Evolutionary conservation across 2,888 invertebrate species (phyloP).

Genomic region (Ennomos quercinarius): DNA sequence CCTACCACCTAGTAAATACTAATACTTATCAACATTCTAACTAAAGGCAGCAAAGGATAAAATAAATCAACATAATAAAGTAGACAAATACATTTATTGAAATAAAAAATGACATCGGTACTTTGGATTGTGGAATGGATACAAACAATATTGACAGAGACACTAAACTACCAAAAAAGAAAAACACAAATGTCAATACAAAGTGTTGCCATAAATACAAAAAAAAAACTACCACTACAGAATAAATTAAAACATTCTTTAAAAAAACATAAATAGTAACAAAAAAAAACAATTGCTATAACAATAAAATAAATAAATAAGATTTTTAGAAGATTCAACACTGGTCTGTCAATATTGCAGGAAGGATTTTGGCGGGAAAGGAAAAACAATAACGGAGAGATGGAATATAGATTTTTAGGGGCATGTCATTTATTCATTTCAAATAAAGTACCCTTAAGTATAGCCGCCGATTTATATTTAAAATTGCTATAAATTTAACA

Average conservation of each 20-base stretch:
- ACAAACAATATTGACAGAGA: constrained; percentile 84
- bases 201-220: constrained; percentile 67
- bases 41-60: constrained; percentile 31
- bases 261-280: constrained; percentile 77
- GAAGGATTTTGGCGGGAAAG: constrained; percentile 49
- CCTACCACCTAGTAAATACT: too few relatives aligned
- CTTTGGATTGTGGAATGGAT: constrained; percentile 72
- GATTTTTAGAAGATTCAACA: constrained; percentile 79
- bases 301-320: constrained; percentile 81
- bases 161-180: constrained; percentile 73
- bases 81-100: constrained; percentile 82
- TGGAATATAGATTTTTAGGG: constrained; percentile 32
- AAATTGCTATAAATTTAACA: constrained; percentile 75
- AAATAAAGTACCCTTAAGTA: constrained; percentile 80
- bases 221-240: constrained; percentile 69
- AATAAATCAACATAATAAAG: constrained; percentile 61
- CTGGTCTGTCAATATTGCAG: constrained; percentile 85
- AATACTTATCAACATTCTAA: background rate
- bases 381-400: constrained; percentile 40
- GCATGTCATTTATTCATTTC: constrained; percentile 82
- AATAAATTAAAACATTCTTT: constrained; percentile 80
- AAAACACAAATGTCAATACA: constrained; percentile 69
- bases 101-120: constrained; percentile 84
- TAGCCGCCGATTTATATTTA: constrained; percentile 77
- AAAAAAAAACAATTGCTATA: constrained; percentile 76